Conservation (phyloP, 2,888 invertebrate species). For the Poecilobothrus nobilitatus region DNA sequence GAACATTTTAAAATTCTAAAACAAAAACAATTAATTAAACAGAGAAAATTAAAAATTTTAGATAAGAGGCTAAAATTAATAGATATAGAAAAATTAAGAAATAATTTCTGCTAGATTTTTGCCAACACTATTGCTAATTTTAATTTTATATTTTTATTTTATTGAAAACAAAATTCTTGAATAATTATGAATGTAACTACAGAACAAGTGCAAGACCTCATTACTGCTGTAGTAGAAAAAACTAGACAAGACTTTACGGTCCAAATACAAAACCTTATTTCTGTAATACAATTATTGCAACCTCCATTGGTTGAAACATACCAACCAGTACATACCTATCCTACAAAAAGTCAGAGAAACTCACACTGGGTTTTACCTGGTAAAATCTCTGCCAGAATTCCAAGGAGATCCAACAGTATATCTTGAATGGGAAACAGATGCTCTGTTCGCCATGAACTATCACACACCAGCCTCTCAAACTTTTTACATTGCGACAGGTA, state of each 20-base stretch:
- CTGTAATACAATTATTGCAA: neutral
- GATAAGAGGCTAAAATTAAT: too few species aligned
- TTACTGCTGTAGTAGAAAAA: neutral
- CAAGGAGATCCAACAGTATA: neutral
- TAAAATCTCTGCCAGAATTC: neutral
- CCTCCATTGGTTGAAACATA: neutral
- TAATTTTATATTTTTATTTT: too few species aligned
- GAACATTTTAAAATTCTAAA: too few species aligned
- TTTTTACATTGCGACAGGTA: slow-evolving; percentile 8
- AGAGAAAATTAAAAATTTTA: too few species aligned
- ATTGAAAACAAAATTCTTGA: too few species aligned
- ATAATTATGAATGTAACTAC: neutral
- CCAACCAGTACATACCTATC: neutral
- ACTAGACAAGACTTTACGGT: neutral
- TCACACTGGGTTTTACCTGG: neutral
- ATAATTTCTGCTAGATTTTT: too few species aligned
- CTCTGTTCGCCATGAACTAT: neutral
- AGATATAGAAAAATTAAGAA: too few species aligned
- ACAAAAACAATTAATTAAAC: too few species aligned
- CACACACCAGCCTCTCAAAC: neutral
- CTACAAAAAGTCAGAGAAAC: neutral
- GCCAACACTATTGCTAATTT: too few species aligned
- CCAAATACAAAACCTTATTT: neutral
- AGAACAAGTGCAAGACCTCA: neutral
- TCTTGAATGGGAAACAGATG: neutral